phyloP scores from a whole-genome alignment of 2,888 invertebrate genomes.

The Melikaiella ostensackeni region DNA sequence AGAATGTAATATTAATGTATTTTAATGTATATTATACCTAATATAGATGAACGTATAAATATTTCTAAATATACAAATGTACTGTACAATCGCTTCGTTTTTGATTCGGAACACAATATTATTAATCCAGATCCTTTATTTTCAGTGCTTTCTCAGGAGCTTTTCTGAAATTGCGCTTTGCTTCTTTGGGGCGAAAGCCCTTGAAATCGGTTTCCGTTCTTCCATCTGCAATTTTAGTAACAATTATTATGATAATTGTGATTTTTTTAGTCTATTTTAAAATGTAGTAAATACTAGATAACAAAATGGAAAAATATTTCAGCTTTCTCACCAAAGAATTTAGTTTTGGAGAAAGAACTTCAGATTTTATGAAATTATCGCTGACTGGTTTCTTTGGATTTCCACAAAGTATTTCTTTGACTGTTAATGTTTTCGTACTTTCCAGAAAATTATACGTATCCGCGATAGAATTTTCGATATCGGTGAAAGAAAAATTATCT shows the following conservation, averaged over 20 bases:
- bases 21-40: slow-evolving; percentile 71
- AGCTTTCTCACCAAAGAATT: neutral
- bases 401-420: neutral
- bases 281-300: neutral
- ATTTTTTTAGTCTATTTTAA: neutral
- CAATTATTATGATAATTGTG: neutral
- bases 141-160: neutral
- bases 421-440: neutral
- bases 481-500: neutral
- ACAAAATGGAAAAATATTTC: neutral
- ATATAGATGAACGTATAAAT: slow-evolving; percentile 68
- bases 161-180: slow-evolving; percentile 23
- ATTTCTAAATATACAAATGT: slow-evolving; percentile 75
- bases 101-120: slow-evolving; percentile 4
- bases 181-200: neutral
- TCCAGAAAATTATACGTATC: neutral
- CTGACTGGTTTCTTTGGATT: neutral
- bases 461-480: neutral
- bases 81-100: slow-evolving; percentile 57
- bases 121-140: neutral
- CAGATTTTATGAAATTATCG: neutral
- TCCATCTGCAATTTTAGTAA: neutral
- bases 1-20: slow-evolving; percentile 72
- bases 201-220: neutral
- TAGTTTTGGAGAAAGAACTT: neutral